Percentiles rank a stretch among this genome's conserved stretches.
phyloP scores from a whole-genome alignment of 2,888 invertebrate genomes.

The Phalangium opilio region DNA sequence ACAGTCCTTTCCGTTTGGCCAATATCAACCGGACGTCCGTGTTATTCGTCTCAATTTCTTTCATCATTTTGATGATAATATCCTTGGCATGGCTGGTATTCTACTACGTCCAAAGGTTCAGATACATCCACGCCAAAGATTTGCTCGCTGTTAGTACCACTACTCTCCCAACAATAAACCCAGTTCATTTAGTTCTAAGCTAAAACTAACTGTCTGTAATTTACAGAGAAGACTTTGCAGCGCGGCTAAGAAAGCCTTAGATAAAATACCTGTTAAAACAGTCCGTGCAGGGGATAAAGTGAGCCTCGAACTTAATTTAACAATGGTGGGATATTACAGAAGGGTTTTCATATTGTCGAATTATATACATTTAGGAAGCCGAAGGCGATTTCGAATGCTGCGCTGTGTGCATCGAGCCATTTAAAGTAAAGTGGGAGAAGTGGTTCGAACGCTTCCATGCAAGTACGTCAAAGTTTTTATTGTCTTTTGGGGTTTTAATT shows the following conservation, averaged over 20 bases:
- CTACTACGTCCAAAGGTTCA: conserved; percentile 86
- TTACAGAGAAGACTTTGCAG: conserved; percentile 71
- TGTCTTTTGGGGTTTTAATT: too few relatives aligned
- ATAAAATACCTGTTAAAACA: conserved; percentile 78
- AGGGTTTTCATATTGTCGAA: neutral
- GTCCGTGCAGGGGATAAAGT: conserved; percentile 75
- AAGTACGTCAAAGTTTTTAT: conserved; percentile 43
- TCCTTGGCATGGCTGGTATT: conserved; percentile 89
- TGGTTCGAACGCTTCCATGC: conserved; percentile 77
- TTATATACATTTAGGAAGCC: conserved; percentile 42
- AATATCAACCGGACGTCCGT: conserved; percentile 74
- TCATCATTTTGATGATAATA: conserved; percentile 87
- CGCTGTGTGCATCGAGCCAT: conserved; percentile 87
- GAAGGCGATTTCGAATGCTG: conserved; percentile 76
- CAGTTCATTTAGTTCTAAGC: neutral
- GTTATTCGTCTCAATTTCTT: conserved; percentile 84
- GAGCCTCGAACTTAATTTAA: conserved; percentile 26
- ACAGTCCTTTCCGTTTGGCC: conserved; percentile 42
- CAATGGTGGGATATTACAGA: conserved; percentile 1
- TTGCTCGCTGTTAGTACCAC: conserved; percentile 55
- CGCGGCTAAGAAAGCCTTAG: conserved; percentile 83
- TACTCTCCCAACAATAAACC: neutral
- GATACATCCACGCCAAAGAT: conserved; percentile 88
- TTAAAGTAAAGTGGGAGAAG: conserved; percentile 69
- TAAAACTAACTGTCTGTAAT: neutral